These are phyloP conservation scores for Tipula vernalis DNA, from an alignment of 2,888 invertebrate species.

Conservation along the genomic window DNA sequence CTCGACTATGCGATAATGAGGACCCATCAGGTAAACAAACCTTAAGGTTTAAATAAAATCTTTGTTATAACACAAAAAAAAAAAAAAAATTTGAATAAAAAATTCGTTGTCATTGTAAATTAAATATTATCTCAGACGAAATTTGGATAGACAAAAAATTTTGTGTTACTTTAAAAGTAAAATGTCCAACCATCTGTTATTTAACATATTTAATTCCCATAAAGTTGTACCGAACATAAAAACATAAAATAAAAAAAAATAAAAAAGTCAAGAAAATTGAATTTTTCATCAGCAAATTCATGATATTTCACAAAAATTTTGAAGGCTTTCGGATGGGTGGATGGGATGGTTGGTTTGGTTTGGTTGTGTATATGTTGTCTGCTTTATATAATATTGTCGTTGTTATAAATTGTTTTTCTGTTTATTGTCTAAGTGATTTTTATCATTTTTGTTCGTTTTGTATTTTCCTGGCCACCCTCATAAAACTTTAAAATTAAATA, in stretches of 20 bases:
- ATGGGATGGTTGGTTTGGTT: neutral
- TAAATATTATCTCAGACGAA: neutral
- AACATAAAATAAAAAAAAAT: neutral
- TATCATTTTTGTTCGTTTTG: neutral
- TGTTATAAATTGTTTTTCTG: neutral
- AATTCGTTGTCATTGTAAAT: neutral
- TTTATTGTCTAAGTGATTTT: neutral
- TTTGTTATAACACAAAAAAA: neutral
- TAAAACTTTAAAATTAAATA: neutral
- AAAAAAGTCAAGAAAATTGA: neutral
- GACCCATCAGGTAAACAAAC: neutral
- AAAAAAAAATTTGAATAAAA: neutral
- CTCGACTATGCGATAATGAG: neutral
- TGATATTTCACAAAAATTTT: neutral
- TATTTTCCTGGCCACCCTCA: neutral
- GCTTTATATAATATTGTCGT: neutral
- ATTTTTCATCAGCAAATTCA: neutral
- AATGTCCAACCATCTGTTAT: slow-evolving; percentile 6
- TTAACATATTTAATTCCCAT: neutral
- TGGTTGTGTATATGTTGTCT: neutral
- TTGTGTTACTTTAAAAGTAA: neutral
- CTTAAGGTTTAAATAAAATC: neutral
- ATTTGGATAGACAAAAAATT: neutral
- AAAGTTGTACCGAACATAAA: neutral
- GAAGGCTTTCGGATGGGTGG: neutral